phyloP scores from a whole-genome alignment of 2,113 vertebrate species.

The Hippocampus barbouri region DNA sequence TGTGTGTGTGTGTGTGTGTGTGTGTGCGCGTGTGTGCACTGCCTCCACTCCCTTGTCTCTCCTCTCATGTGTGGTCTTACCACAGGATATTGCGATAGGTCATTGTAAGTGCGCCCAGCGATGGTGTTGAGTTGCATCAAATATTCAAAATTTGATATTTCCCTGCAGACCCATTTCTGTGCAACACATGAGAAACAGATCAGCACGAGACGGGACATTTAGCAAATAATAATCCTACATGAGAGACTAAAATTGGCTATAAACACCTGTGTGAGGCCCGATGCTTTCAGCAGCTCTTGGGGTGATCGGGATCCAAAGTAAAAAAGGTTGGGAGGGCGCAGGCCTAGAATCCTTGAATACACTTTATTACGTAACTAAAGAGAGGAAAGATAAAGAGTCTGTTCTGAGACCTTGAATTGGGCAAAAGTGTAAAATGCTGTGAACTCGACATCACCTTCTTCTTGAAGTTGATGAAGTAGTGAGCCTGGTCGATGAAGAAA shows the following conservation, averaged over 20 bases:
- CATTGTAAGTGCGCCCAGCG: conserved; percentile 91
- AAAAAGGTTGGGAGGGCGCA: conserved; percentile 82
- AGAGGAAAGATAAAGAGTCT: neutral
- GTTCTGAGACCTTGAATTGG: neutral
- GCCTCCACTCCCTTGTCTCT: neutral
- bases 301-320: conserved; percentile 90
- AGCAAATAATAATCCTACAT: neutral
- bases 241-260: neutral
- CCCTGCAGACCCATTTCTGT: conserved; percentile 94
- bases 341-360: conserved; percentile 86
- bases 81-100: conserved; percentile 97
- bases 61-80: conserved; percentile 67
- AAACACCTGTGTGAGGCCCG: conserved; percentile 90
- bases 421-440: neutral
- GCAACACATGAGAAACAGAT: conserved; percentile 16
- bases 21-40: neutral
- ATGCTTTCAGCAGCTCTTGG: conserved; percentile 91
- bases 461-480: conserved; percentile 97
- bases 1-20: too few species aligned
- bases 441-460: conserved; percentile 73
- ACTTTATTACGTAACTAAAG: conserved; percentile 88
- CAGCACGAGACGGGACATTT: neutral
- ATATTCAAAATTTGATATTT: conserved; percentile 99
- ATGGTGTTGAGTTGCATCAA: conserved; percentile 98
- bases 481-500: conserved; percentile 96